phyloP scores from a whole-genome alignment of 2,113 vertebrate species.

The Xerus inauris region DNA sequence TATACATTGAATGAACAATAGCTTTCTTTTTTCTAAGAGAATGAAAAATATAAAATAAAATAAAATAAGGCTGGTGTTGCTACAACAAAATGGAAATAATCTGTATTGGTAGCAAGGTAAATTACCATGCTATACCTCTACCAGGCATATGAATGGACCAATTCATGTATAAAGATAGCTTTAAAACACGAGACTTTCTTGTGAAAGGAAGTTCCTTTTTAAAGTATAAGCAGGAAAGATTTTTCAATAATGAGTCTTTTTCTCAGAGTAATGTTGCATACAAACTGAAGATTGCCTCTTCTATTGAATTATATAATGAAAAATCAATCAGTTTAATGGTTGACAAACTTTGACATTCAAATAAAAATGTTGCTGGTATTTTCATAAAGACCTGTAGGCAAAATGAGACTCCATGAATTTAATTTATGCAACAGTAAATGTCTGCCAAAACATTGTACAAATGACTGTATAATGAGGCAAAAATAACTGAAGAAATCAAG shows the following conservation, averaged over 20 bases:
- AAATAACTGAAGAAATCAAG: slow-evolving; percentile 80
- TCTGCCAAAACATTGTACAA: slow-evolving; percentile 86
- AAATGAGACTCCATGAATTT: slow-evolving; percentile 84
- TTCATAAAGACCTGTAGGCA: slow-evolving; percentile 87
- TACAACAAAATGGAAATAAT: slow-evolving; percentile 55
- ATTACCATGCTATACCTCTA: slow-evolving; percentile 58
- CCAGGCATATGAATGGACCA: slow-evolving; percentile 62
- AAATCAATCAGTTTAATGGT: slow-evolving; percentile 89
- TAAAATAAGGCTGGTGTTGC: background rate
- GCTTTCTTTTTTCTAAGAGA: slow-evolving; percentile 43
- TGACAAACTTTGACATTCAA: slow-evolving; percentile 88
- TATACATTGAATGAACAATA: slow-evolving; percentile 16
- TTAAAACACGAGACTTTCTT: slow-evolving; percentile 69
- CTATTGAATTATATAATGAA: slow-evolving; percentile 86
- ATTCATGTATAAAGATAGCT: slow-evolving; percentile 73
- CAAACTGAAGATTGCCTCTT: slow-evolving; percentile 83
- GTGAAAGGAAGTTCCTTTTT: slow-evolving; percentile 68
- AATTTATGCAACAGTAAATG: slow-evolving; percentile 86
- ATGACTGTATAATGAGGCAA: slow-evolving; percentile 85
- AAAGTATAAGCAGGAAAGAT: slow-evolving; percentile 77
- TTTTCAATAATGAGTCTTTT: slow-evolving; percentile 75
- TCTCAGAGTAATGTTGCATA: slow-evolving; percentile 82
- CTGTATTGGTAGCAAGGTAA: slow-evolving; percentile 74
- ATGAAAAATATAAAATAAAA: slow-evolving; percentile 42
- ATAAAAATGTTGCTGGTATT: slow-evolving; percentile 87